These are phyloP conservation scores for Leptothorax acervorum DNA, from an alignment of 2,888 invertebrate species.

Conservation along the genomic window DNA sequence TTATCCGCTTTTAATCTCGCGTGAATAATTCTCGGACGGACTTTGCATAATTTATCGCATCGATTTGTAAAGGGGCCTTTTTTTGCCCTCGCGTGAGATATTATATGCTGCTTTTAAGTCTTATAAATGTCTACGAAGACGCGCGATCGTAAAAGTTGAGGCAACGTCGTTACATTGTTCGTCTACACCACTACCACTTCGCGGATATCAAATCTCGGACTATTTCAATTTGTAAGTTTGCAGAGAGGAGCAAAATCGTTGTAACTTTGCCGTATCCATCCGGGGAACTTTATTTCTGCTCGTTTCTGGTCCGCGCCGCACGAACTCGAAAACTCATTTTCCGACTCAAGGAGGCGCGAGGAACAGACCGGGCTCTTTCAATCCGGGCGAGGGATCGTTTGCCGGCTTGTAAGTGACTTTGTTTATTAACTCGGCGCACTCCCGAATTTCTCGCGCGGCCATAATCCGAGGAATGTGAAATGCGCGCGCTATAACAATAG, in stretches of 20 bases:
- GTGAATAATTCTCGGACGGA: conserved; percentile 19
- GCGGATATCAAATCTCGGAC: conserved; percentile 36
- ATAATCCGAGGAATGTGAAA: conserved; percentile 15
- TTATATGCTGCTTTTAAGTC: background rate
- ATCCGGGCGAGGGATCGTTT: background rate
- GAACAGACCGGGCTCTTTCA: conserved; percentile 21
- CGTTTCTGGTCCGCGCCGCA: conserved; percentile 32
- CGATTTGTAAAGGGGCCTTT: conserved; percentile 5
- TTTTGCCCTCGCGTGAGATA: background rate
- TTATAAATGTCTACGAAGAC: background rate
- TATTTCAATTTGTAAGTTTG: conserved; percentile 54
- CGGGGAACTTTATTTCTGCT: conserved; percentile 39
- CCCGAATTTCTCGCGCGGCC: conserved; percentile 11
- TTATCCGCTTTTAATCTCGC: conserved; percentile 38
- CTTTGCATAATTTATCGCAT: conserved; percentile 29
- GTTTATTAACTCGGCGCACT: conserved; percentile 30
- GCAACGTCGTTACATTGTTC: conserved; percentile 12
- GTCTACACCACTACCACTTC: background rate
- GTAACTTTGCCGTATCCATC: conserved; percentile 17
- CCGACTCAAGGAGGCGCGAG: conserved; percentile 50
- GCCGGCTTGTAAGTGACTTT: conserved; percentile 29
- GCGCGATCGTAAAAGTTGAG: conserved; percentile 33
- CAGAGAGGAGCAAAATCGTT: conserved; percentile 33
- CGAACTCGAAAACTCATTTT: conserved; percentile 53
- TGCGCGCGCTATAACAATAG: conserved; percentile 3